Evolutionary conservation across 2,797 vertebrate genomes (phyloP), one percentile per base, ranked within the genome.

Genomic region (Myripristis murdjan): DNA sequence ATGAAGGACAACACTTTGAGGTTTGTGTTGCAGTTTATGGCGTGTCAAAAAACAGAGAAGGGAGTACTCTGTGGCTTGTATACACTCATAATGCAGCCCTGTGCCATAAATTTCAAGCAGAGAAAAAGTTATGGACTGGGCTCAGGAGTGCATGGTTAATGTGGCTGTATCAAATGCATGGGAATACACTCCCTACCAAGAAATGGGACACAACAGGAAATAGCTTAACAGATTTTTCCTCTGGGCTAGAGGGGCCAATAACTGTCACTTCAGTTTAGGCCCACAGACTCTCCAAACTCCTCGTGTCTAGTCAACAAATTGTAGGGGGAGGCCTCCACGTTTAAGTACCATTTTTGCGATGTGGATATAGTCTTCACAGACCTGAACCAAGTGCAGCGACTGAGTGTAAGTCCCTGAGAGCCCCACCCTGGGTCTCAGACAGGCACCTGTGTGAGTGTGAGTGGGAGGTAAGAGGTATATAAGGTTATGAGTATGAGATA

Each of bases 141-240:
- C 82, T 88, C 77, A 82, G 52, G 75, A 90, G 88, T 81, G 82
- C 63, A 79, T 74, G 89, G 83, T 92, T 95, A 93, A 94, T 93
- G 90, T 78, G 74, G 81, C 91, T 59, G 22, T 94, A 90, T 87
- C 94, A 88, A 89, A 94, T 94, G 83, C 89, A 88, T 91, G 91
- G 91, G 86, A 93, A 85, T 91, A 87, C 78, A 82, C 92, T 95
- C 89, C 71, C 90, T 85, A 86, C 89, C 87, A 91, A 92, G 95
- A 95, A 96, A 95, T 87, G 91, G 91, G 92, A 96, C 93, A 95
- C 91, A 95, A 93, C 92, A 95, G 93, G 94, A 97, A 96, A 95
- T 92, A 93, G 88, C 92, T 93, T 94, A 83, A 92, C 85, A 89
- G 81, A 85, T 81, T 90, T 91, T 92, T 87, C 84, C 86, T 73